Percentiles rank a stretch among this genome's conserved stretches.
These are phyloP conservation scores for Scaptomyza flava DNA, from an alignment of 2,888 invertebrate genomes.

Conservation along the genomic window DNA sequence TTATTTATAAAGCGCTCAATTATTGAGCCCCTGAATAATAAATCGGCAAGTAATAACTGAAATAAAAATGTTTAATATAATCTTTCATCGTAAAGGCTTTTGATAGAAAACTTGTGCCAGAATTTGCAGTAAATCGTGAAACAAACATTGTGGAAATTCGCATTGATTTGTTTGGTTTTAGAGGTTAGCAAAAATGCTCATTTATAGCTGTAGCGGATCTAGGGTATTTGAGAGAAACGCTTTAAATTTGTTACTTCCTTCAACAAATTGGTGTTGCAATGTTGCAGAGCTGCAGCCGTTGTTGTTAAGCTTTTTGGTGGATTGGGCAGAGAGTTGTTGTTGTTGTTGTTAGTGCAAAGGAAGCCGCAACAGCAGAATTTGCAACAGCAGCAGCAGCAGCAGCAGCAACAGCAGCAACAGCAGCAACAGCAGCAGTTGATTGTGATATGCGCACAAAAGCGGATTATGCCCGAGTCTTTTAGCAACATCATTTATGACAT, in stretches of 20 bases:
- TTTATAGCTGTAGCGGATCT: slow-evolving; percentile 2
- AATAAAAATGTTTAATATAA: no score
- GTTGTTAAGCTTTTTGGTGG: slow-evolving; percentile 1
- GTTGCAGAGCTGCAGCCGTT: background rate
- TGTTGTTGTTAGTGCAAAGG: background rate
- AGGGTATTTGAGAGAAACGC: background rate
- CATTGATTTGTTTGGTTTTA: background rate
- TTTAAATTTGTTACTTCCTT: background rate
- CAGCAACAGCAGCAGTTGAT: slow-evolving; percentile 61
- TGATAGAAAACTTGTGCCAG: no score
- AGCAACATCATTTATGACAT: slow-evolving; percentile 77
- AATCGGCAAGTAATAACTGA: background rate
- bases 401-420: slow-evolving; percentile 20
- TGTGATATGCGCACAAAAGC: slow-evolving; percentile 79
- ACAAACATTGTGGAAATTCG: no score
- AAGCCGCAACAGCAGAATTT: background rate
- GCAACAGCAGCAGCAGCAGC: slow-evolving; percentile 9
- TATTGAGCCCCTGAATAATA: background rate
- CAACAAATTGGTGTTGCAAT: slow-evolving; percentile 9
- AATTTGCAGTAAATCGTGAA: no score
- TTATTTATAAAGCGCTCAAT: background rate
- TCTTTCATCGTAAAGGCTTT: no score
- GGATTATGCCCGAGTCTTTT: slow-evolving; percentile 77
- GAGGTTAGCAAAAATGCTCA: background rate
- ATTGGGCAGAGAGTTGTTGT: slow-evolving; percentile 4